phyloP scores from a whole-genome alignment of 1,140 invertebrate species.

The Spodoptera frugiperda region DNA sequence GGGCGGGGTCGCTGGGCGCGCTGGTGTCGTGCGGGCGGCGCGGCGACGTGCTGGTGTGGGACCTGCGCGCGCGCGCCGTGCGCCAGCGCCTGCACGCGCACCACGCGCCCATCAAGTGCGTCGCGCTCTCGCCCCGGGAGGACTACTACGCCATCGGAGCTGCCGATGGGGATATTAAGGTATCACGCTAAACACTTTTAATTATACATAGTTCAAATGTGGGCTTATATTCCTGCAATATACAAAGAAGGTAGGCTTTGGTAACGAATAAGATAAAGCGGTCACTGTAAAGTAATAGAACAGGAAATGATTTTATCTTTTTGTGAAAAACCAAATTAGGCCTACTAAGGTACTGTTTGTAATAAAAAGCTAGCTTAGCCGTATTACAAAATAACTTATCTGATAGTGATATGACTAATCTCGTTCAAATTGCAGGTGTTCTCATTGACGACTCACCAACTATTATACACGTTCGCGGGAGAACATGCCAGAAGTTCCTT shows the following conservation, averaged over 20 bases:
- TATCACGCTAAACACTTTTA: conserved; percentile 70
- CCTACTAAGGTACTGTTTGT: too few species aligned
- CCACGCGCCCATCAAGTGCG: conserved; percentile 97
- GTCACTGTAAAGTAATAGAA: too few species aligned
- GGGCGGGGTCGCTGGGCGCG: conserved; percentile 96
- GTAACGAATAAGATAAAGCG: too few species aligned
- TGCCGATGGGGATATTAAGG: conserved; percentile 99
- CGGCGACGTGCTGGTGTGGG: conserved; percentile 98
- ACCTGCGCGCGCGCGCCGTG: conserved; percentile 95
- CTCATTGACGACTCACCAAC: conserved; percentile 94
- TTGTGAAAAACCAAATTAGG: too few species aligned
- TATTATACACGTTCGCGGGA: conserved; percentile 95
- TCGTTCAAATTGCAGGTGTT: conserved; percentile 90
- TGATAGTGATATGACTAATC: too few species aligned
- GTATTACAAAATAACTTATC: too few species aligned
- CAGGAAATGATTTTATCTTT: too few species aligned
- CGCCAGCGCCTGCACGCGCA: conserved; percentile 97
- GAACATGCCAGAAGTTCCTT: conserved; percentile 97
- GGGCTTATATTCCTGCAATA: background rate
- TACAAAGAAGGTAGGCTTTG: too few species aligned
- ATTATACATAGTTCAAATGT: too few species aligned
- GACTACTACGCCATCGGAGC: conserved; percentile 99
- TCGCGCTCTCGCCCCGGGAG: conserved; percentile 97
- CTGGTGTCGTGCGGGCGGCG: conserved; percentile 98
- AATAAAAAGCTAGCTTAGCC: too few species aligned